phyloP scores from a whole-genome alignment of 2,888 invertebrate species.

The Bruchidius siliquastri region DNA sequence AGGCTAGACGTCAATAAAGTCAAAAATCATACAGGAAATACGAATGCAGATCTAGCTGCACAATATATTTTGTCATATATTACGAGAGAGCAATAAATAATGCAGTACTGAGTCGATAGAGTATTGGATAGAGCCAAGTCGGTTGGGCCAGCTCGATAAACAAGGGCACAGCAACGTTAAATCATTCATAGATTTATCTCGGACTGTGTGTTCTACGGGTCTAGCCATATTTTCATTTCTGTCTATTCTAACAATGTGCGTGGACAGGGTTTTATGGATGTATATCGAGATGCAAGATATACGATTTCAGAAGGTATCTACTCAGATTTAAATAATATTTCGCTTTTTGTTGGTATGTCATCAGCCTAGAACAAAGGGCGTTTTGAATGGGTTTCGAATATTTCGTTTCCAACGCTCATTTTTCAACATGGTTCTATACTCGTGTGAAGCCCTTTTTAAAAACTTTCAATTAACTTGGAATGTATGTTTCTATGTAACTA shows the following conservation, averaged over 20 bases:
- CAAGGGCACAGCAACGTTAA: constrained; percentile 20
- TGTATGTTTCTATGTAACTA: too few species aligned
- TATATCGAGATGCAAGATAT: not conserved
- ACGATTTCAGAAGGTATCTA: not conserved
- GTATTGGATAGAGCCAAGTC: constrained; percentile 12
- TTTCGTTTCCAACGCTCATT: too few species aligned
- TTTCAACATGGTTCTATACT: too few species aligned
- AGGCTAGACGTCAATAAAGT: too few species aligned
- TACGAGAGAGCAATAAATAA: constrained; percentile 15
- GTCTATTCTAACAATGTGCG: constrained; percentile 22
- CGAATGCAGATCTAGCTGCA: too few species aligned
- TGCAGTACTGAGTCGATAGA: constrained; percentile 4
- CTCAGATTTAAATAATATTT: too few species aligned
- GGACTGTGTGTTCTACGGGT: constrained; percentile 22
- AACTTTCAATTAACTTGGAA: too few species aligned
- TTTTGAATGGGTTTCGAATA: too few species aligned
- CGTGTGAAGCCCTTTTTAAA: too few species aligned
- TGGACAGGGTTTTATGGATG: constrained; percentile 10
- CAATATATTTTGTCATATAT: constrained; percentile 17
- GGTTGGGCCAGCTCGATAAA: constrained; percentile 16
- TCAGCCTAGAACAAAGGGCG: too few species aligned
- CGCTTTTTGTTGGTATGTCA: too few species aligned
- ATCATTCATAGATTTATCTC: constrained; percentile 27
- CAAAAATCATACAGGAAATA: too few species aligned
- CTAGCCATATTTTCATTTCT: constrained; percentile 23